Conservation (phyloP, 1,140 invertebrate species). For the Drosophila carrolli region DNA sequence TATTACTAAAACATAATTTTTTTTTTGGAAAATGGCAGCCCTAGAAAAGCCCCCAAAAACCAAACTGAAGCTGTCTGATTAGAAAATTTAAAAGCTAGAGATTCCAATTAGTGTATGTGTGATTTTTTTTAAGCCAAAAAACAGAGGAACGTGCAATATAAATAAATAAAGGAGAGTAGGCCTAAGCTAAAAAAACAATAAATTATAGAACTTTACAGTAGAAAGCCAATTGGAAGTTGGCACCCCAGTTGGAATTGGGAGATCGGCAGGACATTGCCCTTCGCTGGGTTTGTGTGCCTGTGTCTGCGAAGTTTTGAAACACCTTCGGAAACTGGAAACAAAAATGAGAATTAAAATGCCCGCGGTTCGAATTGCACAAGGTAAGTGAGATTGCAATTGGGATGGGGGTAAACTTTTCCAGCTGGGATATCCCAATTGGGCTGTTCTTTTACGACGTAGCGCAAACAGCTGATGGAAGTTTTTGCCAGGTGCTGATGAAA, state of each 20-base stretch:
- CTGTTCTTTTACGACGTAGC: not conserved
- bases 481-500: constrained; percentile 3
- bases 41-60: constrained; percentile 28
- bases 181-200: constrained; percentile 3
- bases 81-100: constrained; percentile 17
- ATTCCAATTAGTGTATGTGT: constrained; percentile 18
- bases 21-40: constrained; percentile 21
- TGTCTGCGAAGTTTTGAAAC: constrained; percentile 60
- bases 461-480: constrained; percentile 19
- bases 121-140: constrained; percentile 12
- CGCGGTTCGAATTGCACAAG: constrained; percentile 96
- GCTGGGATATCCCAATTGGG: constrained; percentile 28
- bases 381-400: constrained; percentile 85
- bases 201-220: constrained; percentile 10
- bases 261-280: constrained; percentile 49
- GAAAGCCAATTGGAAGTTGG: constrained; percentile 25
- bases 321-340: constrained; percentile 84
- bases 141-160: constrained; percentile 36
- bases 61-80: constrained; percentile 41
- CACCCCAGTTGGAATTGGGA: constrained; percentile 22
- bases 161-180: constrained; percentile 7
- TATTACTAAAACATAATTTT: constrained; percentile 4
- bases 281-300: constrained; percentile 57
- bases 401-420: constrained; percentile 3
- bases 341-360: constrained; percentile 98